Evolutionary conservation across 2,113 vertebrate genomes (phyloP), one percentile per base, ranked within the genome.

Genomic region (Callorhinus ursinus): DNA sequence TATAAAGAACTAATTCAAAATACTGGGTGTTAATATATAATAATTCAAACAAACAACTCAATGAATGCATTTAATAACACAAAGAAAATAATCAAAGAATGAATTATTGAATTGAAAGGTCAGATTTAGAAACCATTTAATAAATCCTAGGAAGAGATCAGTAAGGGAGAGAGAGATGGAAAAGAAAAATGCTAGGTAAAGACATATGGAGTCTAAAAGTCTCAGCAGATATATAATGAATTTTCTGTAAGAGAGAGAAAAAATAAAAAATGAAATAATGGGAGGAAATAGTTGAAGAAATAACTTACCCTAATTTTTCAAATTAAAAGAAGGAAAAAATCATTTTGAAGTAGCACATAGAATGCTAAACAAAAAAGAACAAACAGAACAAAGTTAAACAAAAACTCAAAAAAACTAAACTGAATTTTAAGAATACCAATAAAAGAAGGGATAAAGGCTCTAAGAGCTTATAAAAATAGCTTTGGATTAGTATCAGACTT

Each of bases 1-100:
- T 96, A 46, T 51, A 94, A 85, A 83, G 67, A 88, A 85, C 46
- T 46, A 88, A n/a, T 76, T 83, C 53, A 61, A 85, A 93, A 82
- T 71, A 57, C 0, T 51, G 33, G 18, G 24, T 55, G 31, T 85
- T 31, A 74, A 72, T 96, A 71, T 53, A n/a, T 57, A 84, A 72
- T 53, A 91, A 83, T 90, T 95, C 33, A 26, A 92, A 39, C 13
- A 69, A 53, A 87, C 2, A 67, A 81, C 7, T 80, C 21, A 93
- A 61, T 33, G 24, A 92, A 86, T 79, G 22, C 2, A 11, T 80
- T 76, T 31, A 88, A 81, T 16, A 83, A 26, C 16, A 82, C 79
- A 55, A 85, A 53, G 39, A 86, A 92, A 76, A 19, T 10, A 65
- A 51, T 13, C 4, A 84, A 69, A 81, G 4, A 61, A 90, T 87